Evolutionary conservation across 2,113 vertebrate genomes (phyloP).

Genomic region (Labeo rohita): DNA sequence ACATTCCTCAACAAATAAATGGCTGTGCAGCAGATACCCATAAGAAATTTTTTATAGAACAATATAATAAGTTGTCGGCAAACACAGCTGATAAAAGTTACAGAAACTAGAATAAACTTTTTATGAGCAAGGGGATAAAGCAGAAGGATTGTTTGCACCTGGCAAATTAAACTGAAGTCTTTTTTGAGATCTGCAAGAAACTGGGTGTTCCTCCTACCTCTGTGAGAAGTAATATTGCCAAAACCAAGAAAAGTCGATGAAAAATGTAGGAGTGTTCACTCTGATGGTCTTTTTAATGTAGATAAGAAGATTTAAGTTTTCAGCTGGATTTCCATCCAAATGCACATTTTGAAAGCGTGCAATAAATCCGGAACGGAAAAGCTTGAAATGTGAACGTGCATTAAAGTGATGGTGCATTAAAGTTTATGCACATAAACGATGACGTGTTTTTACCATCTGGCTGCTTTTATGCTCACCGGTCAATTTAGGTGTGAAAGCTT

Average conservation of each 20-base stretch:
- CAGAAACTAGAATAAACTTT: not conserved
- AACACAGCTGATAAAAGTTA: not conserved
- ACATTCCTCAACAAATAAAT: constrained; percentile 10
- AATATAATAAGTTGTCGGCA: not conserved
- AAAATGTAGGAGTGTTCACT: not conserved
- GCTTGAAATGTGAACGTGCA: not conserved
- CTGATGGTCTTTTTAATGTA: constrained; percentile 1
- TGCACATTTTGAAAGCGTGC: not conserved
- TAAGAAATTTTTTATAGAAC: not conserved
- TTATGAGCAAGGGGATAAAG: not conserved
- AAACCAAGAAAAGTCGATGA: not conserved
- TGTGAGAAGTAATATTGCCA: not conserved
- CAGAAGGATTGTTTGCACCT: not conserved
- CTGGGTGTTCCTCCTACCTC: not conserved
- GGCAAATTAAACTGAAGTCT: not conserved
- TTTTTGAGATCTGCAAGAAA: not conserved
- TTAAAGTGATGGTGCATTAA: not conserved
- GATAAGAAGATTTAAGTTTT: not conserved
- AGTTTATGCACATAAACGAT: not conserved
- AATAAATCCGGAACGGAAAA: not conserved
- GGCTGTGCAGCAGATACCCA: not conserved
- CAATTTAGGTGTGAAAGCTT: not conserved
- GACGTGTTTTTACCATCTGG: not conserved
- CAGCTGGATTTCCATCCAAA: not conserved
- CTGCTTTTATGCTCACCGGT: not conserved